These are phyloP conservation scores for Pygathrix nemaeus DNA, from an alignment of 2,113 vertebrate genomes.

Conservation along the genomic window DNA sequence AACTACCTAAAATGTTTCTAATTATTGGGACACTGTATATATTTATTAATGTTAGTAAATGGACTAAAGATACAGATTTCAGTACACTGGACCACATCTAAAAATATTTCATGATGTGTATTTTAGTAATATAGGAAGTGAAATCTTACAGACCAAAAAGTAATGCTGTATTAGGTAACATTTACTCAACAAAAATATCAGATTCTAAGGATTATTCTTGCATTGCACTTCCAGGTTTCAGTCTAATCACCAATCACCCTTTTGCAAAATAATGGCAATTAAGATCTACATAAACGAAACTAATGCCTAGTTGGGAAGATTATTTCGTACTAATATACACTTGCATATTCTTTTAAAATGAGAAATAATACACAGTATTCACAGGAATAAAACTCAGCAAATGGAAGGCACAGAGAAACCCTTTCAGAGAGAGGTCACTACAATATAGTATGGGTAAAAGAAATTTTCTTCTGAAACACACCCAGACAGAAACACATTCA, in stretches of 20 bases:
- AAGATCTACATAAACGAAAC: not conserved
- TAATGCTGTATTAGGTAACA: not conserved
- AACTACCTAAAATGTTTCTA: not conserved
- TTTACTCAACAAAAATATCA: not conserved
- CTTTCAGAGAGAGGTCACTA: not conserved
- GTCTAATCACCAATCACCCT: not conserved
- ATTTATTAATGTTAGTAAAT: not conserved
- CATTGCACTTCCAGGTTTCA: not conserved
- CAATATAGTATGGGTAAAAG: not conserved
- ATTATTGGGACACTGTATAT: not conserved
- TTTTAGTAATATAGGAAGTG: not conserved
- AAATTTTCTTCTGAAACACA: not conserved
- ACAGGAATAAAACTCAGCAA: not conserved
- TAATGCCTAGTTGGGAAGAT: not conserved
- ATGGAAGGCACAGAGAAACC: not conserved
- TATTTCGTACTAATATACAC: not conserved
- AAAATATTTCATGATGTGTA: not conserved
- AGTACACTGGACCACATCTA: not conserved
- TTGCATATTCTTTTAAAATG: conserved; percentile 29
- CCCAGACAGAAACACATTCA: not conserved
- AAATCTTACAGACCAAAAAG: not conserved
- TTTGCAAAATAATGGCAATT: conserved; percentile 38
- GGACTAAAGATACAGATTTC: not conserved
- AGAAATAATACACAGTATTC: not conserved
- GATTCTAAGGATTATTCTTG: not conserved